Evolutionary conservation across 1,140 invertebrate genomes (phyloP), one percentile per base, ranked within the genome.

Genomic region (Lithobius niger): DNA sequence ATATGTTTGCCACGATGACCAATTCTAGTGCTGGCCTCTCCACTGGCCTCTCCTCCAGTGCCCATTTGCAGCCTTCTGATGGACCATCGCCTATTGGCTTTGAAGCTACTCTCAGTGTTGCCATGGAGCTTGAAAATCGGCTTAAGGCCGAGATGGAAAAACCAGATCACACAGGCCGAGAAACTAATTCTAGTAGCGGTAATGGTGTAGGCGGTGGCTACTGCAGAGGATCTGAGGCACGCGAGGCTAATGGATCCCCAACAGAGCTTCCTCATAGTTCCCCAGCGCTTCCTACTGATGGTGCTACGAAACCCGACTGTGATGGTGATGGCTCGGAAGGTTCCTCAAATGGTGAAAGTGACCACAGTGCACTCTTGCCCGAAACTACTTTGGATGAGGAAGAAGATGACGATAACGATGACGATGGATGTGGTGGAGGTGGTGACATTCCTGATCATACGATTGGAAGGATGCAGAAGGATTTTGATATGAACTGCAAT

Each of bases 341-440:
- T 16, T 24, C 42, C n/a, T 24, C 28, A 16, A 25, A 52, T 28
- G 36, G 21, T 2, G 54, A 56, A 15, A 56, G 52, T 10, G 54
- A 56, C 27, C 44, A 56, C 10, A 56, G 54, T 27, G 18, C 45
- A 6, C 27, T 24, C 4, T 19, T 27, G 13, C 48, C 48, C 56
- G 63, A 63, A 22, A 47, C 62, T 16, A 52, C 47, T 40, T 36
- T 57, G n/a, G 19, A 19, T 19, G 61, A 54, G 31, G 50, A 53
- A 10, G 56, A 62, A 45, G 77, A 79, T 2, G 77, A 76, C 16
- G 74, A 78, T 27, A 80, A 86, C 18, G 80, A 85, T 49, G 74
- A 75, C 2, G 79, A n/a, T n/a, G n/a, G n/a, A 76, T 10, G 66
- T 84, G 55, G 56, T 42, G 42, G 44, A 15, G 31, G 55, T 18